phyloP scores from a whole-genome alignment of 2,113 vertebrate species.

The Calidris pugnax region DNA sequence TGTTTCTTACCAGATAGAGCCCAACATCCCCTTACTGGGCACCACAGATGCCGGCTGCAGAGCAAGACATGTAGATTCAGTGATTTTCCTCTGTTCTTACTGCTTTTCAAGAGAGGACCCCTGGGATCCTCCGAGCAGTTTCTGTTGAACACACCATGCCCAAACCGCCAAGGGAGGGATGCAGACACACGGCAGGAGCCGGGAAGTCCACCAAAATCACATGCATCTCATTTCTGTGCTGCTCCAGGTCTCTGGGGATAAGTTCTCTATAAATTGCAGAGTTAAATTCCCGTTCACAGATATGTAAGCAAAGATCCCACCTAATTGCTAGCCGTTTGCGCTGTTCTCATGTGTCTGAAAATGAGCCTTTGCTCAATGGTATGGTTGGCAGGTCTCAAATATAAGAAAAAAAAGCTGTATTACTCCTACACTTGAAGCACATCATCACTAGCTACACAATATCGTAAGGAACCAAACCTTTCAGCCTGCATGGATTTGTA shows the following conservation, averaged over 20 bases:
- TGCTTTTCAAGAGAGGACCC: not conserved
- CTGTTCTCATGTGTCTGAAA: not conserved
- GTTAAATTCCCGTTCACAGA: not conserved
- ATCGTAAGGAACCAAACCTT: not conserved
- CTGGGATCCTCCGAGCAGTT: rapidly evolving
- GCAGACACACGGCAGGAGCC: rapidly evolving
- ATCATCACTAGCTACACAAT: not conserved
- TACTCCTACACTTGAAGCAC: not conserved
- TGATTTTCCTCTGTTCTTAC: not conserved
- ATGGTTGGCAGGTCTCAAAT: not conserved
- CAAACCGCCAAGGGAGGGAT: not conserved
- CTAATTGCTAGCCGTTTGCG: not conserved
- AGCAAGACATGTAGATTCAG: not conserved
- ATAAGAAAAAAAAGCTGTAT: not conserved
- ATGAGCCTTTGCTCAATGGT: not conserved
- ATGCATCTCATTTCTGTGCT: not conserved
- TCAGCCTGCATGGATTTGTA: not conserved
- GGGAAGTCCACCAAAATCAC: not conserved
- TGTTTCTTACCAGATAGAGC: rapidly evolving
- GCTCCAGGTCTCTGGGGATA: not conserved
- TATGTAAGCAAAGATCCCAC: not conserved
- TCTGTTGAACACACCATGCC: not conserved
- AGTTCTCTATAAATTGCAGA: not conserved
- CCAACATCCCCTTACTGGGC: not conserved
- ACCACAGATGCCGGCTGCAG: rapidly evolving